These are phyloP conservation scores for Bombycilla garrulus DNA, from an alignment of 2,113 vertebrate species.

Conservation along the genomic window DNA sequence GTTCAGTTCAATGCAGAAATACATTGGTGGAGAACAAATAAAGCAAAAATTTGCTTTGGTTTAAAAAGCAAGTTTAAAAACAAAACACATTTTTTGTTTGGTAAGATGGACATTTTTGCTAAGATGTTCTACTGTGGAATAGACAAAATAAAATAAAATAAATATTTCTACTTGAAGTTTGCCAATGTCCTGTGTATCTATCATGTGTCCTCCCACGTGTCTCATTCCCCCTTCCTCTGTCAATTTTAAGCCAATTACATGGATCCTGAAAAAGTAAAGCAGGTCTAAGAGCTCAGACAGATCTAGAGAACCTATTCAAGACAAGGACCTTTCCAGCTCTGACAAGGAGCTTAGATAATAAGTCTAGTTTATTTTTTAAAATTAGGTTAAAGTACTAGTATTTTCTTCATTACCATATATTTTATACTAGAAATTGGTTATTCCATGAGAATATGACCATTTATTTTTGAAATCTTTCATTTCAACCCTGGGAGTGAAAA, in stretches of 20 bases:
- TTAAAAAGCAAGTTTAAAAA: background rate
- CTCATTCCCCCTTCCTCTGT: background rate
- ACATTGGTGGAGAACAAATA: background rate
- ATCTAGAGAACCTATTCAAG: background rate
- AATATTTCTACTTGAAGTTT: background rate
- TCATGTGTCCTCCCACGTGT: background rate
- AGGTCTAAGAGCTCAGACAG: background rate
- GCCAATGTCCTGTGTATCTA: background rate
- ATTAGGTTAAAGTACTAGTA: background rate
- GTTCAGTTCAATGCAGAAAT: background rate
- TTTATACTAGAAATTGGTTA: background rate
- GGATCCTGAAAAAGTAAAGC: background rate
- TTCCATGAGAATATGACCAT: background rate
- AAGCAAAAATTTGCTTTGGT: background rate
- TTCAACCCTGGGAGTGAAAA: background rate
- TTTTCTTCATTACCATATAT: background rate
- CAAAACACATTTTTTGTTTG: background rate
- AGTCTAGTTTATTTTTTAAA: background rate
- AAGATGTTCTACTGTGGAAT: background rate
- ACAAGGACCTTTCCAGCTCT: background rate
- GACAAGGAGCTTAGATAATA: background rate
- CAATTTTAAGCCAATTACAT: background rate
- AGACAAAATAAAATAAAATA: background rate
- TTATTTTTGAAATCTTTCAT: background rate
- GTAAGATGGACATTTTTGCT: background rate